phyloP scores from a whole-genome alignment of 1,140 invertebrate species.

The Drosophila orosa region DNA sequence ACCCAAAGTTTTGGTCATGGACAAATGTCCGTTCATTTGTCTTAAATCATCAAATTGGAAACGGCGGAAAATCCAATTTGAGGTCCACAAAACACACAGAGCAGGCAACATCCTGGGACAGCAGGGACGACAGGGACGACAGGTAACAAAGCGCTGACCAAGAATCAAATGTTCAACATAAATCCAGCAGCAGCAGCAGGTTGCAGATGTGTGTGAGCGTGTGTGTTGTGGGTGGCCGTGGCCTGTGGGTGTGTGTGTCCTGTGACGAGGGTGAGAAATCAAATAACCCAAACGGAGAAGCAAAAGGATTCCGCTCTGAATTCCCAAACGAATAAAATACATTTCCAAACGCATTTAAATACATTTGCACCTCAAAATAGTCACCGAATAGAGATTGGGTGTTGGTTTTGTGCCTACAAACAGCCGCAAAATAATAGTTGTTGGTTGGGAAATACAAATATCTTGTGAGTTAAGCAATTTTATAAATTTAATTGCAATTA shows the following conservation, averaged over 20 bases:
- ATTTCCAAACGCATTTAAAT: conserved; percentile 52
- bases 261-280: conserved; percentile 29
- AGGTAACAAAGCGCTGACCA: conserved; percentile 42
- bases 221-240: background rate
- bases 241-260: background rate
- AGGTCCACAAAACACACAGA: conserved; percentile 11
- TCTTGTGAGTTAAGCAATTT: background rate
- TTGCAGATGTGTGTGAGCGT: conserved; percentile 1
- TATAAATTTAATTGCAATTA: background rate
- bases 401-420: background rate
- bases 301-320: conserved; percentile 27
- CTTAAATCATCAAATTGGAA: conserved; percentile 53
- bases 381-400: background rate
- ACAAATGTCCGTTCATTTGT: conserved; percentile 56
- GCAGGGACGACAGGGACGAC: conserved; percentile 5
- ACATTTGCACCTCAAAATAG: conserved; percentile 40
- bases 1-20: conserved; percentile 24
- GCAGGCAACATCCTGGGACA: background rate
- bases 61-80: conserved; percentile 55
- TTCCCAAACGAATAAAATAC: conserved; percentile 43
- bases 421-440: conserved; percentile 1
- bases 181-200: conserved; percentile 11
- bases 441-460: background rate
- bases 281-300: conserved; percentile 24
- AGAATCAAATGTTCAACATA: conserved; percentile 49